phyloP scores from a whole-genome alignment of 1,140 invertebrate genomes.

The Subanguina moxae region DNA sequence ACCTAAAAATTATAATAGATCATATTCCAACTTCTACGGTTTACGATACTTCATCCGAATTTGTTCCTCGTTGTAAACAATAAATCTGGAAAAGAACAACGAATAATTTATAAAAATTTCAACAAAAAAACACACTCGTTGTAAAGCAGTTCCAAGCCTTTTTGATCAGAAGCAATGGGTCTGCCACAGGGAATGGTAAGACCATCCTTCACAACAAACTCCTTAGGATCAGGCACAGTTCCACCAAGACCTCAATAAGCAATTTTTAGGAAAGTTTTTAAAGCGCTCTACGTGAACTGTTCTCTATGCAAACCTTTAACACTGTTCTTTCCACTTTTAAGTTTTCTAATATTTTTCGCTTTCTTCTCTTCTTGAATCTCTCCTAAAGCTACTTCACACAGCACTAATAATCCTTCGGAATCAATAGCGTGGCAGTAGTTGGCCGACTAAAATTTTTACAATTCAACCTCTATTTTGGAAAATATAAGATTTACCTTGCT shows the following conservation, averaged over 20 bases:
- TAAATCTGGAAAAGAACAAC: constrained; percentile 65
- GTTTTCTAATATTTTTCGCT: constrained; percentile 37
- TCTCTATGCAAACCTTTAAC: constrained; percentile 36
- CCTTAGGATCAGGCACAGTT: constrained; percentile 34
- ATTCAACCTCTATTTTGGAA: too few relatives aligned
- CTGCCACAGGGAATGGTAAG: constrained; percentile 37
- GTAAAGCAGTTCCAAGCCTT: constrained; percentile 30
- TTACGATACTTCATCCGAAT: constrained; percentile 69
- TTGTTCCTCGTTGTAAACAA: constrained; percentile 85
- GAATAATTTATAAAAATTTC: not conserved
- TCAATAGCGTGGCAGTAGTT: constrained; percentile 83
- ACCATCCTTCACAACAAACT: constrained; percentile 30
- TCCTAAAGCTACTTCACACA: constrained; percentile 71
- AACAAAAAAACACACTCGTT: constrained; percentile 30
- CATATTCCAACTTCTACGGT: too few relatives aligned
- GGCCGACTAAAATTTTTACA: constrained; percentile 72
- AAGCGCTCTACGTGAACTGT: not conserved
- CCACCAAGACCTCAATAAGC: constrained; percentile 35
- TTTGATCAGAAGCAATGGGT: constrained; percentile 13
- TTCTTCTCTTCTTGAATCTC: constrained; percentile 35
- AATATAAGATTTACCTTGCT: constrained; percentile 61
- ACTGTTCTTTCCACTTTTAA: constrained; percentile 36
- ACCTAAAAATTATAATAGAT: too few relatives aligned
- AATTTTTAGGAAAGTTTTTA: constrained; percentile 6
- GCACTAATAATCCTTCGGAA: constrained; percentile 71